Conservation (phyloP, 2,797 vertebrate genomes). For the Phrynocephalus guinanensis region DNA sequence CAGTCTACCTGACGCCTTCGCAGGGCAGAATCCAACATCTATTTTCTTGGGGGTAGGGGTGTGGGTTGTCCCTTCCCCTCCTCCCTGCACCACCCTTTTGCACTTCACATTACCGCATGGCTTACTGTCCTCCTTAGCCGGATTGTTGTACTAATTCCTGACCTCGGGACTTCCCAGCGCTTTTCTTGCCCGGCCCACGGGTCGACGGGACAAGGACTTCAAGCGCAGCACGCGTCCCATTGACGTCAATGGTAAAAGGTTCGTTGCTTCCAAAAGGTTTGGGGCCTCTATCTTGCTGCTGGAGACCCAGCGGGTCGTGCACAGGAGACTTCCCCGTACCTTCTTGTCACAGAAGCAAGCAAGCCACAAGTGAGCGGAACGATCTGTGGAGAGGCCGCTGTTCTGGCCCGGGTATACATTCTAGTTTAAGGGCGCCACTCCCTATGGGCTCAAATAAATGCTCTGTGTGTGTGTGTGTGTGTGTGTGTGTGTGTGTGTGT, state of each 20-base stretch:
- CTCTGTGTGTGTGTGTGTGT: too few species aligned
- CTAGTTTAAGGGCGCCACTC: too few species aligned
- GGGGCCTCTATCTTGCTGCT: too few species aligned
- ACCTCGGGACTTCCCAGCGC: neutral
- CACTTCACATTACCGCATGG: neutral
- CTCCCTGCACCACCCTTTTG: too few species aligned
- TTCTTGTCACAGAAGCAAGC: too few species aligned
- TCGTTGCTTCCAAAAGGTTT: neutral
- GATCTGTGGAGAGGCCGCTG: too few species aligned
- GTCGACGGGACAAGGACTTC: neutral
- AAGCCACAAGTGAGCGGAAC: too few species aligned
- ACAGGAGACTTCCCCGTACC: too few species aligned
- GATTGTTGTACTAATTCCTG: neutral
- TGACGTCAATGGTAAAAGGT: neutral
- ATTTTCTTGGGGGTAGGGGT: too few species aligned
- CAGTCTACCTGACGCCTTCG: neutral
- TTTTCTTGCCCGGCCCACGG: neutral
- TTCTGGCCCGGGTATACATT: too few species aligned
- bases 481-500: too few species aligned
- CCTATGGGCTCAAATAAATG: too few species aligned
- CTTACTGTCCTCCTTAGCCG: neutral
- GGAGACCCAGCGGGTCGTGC: neutral
- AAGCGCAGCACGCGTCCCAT: neutral
- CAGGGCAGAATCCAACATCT: neutral
- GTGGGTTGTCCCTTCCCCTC: neutral